Base-by-base conservation (phyloP, 2,113 vertebrate genomes). In the Neodon shergylaensis region DNA sequence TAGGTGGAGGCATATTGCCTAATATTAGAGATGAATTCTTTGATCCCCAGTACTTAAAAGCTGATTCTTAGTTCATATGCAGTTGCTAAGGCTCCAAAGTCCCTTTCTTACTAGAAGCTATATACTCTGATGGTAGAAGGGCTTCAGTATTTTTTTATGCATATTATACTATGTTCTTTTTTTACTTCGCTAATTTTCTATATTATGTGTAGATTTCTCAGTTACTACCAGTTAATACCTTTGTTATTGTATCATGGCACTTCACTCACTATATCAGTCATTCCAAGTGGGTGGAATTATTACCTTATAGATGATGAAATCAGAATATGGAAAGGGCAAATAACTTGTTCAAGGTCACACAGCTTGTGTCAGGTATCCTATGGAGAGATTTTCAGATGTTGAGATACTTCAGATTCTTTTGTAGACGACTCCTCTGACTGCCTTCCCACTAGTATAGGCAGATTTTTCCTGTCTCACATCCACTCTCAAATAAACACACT, bases 331-430 rank as follows among this genome's bases (percentile, higher is more conserved):
- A 92, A 58, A 90, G 90, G 68, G 91, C 21, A 90, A 63, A 65
- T 88, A 72, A 66, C 47, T 82, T 89, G 42, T 44, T 79, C 17
- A 95, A 87, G 21, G 88, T 91, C 58, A 39, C 24, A 61, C 24
- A 89, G n/a, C 21, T 77, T 52, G 39, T 87, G 70, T 44, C 44
- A n/a, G 31, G 5, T 66, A 58, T 22, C 83, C 36, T 16, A 8
- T 65, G 33, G 77, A 94, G n/a, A 28, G 42, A 81, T 72, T 79
- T 47, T 12, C 44, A 66, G n/a, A 79, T 88, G 68, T 44, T 63
- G 74, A 94, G 70, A 91, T 47, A 85, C 54, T 39, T 96, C 88
- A 79, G 86, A 89, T 94, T 79, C 61, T 87, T 63, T 61, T 93
- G 87, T 87, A 87, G 94, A 79, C 39, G 52, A 44, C 74, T n/a